Conservation (phyloP, 2,113 vertebrate species). For the Orycteropus afer region DNA sequence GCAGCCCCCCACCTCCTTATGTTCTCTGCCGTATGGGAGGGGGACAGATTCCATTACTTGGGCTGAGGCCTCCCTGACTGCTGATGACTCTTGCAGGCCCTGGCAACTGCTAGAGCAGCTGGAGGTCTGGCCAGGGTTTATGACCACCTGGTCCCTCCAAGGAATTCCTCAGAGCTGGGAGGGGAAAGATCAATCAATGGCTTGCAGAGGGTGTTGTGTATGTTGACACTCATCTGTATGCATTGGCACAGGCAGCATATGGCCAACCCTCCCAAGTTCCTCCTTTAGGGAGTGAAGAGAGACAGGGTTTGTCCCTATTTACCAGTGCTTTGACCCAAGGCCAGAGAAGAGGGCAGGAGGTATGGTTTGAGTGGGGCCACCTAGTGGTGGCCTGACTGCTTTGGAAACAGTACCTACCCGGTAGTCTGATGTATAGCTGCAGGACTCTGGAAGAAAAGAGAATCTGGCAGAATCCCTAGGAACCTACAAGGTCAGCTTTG, state of each 20-base stretch:
- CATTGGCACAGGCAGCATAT: background rate
- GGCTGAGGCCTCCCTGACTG: background rate
- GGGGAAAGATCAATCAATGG: background rate
- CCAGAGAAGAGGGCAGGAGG: background rate
- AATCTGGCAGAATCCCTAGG: background rate
- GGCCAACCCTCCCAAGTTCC: background rate
- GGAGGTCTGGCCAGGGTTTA: background rate
- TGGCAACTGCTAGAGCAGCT: background rate
- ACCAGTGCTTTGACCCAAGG: background rate
- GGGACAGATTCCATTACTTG: no score
- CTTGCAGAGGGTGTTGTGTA: background rate
- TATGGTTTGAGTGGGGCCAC: background rate
- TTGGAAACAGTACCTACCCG: background rate
- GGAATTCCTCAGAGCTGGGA: background rate
- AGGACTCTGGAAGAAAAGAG: background rate
- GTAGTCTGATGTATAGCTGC: background rate
- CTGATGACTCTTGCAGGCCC: background rate
- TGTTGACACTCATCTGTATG: background rate
- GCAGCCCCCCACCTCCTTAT: background rate
- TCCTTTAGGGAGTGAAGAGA: background rate
- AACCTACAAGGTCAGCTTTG: background rate
- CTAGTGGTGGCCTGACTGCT: slow-evolving; percentile 4
- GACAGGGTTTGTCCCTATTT: background rate
- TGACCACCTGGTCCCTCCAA: background rate
- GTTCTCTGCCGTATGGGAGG: background rate